phyloP scores from a whole-genome alignment of 1,140 invertebrate species.

The Wasmannia auropunctata region DNA sequence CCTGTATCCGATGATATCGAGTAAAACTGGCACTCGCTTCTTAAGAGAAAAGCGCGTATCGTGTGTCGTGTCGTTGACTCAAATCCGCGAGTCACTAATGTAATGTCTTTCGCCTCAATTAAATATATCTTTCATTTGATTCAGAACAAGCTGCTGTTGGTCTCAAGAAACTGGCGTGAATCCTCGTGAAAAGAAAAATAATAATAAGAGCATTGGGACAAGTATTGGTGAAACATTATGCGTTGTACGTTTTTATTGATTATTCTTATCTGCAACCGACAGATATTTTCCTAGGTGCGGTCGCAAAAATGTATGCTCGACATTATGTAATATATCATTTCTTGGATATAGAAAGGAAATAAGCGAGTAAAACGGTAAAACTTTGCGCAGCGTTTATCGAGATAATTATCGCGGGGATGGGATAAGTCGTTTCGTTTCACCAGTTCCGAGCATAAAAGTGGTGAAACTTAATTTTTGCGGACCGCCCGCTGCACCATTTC shows the following conservation, averaged over 20 bases:
- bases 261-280: constrained; percentile 4
- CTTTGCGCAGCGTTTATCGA: constrained; percentile 6
- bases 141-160: background rate
- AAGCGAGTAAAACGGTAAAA: constrained; percentile 25
- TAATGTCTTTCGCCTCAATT: background rate
- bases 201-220: background rate
- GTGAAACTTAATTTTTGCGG: constrained; percentile 43
- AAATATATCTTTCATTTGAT: background rate
- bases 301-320: constrained; percentile 15
- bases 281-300: constrained; percentile 39
- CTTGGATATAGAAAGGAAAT: background rate
- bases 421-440: constrained; percentile 34
- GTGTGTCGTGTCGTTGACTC: constrained; percentile 37
- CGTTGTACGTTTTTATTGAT: constrained; percentile 22
- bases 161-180: background rate
- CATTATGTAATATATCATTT: constrained; percentile 20
- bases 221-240: background rate
- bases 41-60: constrained; percentile 32
- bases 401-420: constrained; percentile 22
- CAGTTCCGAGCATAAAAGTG: background rate
- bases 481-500: background rate
- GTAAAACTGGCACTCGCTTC: constrained; percentile 49
- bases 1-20: constrained; percentile 34
- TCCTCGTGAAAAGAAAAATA: background rate
- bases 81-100: background rate